Conservation (phyloP, 2,888 invertebrate genomes). For the Ariolimax columbianus region DNA sequence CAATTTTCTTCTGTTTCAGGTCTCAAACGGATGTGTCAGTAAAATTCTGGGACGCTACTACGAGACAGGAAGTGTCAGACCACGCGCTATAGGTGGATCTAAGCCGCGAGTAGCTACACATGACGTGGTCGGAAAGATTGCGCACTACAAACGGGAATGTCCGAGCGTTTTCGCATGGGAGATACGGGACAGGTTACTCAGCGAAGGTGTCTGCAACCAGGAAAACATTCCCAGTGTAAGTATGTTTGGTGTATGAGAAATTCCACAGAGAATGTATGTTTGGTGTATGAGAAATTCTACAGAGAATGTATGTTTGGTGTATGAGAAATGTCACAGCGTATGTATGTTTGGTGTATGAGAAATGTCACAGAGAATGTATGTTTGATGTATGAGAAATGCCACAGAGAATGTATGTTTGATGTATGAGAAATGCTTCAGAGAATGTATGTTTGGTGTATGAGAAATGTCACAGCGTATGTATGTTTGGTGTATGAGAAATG, state of each 20-base stretch:
- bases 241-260: conserved; percentile 31
- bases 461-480: no score
- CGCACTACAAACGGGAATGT: conserved; percentile 94
- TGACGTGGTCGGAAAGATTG: conserved; percentile 95
- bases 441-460: no score
- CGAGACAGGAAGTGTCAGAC: conserved; percentile 96
- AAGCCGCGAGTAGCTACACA: conserved; percentile 98
- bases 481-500: no score
- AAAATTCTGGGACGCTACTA: conserved; percentile 98
- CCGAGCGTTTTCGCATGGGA: conserved; percentile 98
- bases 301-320: no score
- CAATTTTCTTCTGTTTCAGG: conserved; percentile 75
- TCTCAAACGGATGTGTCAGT: conserved; percentile 97
- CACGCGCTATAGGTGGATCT: conserved; percentile 95
- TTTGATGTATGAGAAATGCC: no score
- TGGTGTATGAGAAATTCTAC: no score
- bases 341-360: no score
- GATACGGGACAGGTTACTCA: conserved; percentile 92
- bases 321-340: no score
- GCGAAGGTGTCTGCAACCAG: conserved; percentile 91
- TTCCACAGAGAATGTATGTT: no score
- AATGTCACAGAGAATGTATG: no score
- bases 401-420: no score
- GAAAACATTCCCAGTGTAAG: conserved; percentile 91
- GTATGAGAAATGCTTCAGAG: no score